Conservation (phyloP, 2,888 invertebrate species). For the Lottia gigantea region DNA sequence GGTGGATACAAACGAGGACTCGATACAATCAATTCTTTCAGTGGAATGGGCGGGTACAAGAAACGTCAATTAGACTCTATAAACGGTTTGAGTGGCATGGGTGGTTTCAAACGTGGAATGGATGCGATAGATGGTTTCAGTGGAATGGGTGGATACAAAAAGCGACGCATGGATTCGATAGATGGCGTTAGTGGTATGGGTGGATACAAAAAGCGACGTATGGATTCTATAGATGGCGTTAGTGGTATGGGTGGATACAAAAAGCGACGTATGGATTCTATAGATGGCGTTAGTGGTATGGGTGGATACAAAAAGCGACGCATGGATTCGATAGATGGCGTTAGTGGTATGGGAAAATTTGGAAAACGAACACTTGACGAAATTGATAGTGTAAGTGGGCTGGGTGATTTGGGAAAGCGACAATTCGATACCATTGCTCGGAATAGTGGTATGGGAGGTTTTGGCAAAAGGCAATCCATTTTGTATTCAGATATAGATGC, state of each 20-base stretch:
- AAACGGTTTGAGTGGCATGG: neutral
- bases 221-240: neutral
- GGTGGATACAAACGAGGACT: neutral
- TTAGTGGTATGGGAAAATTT: conserved; percentile 1
- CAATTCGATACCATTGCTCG: neutral
- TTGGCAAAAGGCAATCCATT: neutral
- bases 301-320: neutral
- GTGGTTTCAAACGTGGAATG: neutral
- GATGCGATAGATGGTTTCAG: neutral
- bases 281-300: neutral
- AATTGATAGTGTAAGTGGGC: neutral
- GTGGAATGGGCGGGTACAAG: neutral
- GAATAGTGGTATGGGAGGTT: neutral
- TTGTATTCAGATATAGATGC: no score
- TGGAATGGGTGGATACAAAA: neutral
- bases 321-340: conserved; percentile 5
- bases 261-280: neutral
- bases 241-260: neutral
- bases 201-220: neutral
- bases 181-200: neutral
- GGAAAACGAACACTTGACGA: neutral
- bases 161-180: neutral
- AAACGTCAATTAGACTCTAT: neutral
- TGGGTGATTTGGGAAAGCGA: neutral
- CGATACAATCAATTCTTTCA: neutral